phyloP scores from a whole-genome alignment of 2,888 invertebrate species.

The Trissolcus brochymenae region DNA sequence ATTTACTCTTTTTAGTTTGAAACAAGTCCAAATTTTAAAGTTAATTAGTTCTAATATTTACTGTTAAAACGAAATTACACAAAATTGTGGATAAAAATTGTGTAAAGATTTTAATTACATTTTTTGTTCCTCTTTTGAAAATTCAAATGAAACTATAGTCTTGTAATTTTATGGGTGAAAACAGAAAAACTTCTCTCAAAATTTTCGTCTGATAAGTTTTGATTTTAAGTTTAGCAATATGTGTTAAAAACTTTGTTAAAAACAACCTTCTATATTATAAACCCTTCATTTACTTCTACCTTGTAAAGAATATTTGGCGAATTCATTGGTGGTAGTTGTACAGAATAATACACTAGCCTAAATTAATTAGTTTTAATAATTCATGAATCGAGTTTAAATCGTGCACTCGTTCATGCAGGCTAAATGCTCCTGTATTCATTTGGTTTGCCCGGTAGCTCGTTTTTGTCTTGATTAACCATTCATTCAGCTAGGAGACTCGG shows the following conservation, averaged over 20 bases:
- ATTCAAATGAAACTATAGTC: too few relatives aligned
- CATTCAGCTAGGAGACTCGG: constrained; percentile 53
- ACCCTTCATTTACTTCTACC: constrained; percentile 20
- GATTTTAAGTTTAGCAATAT: background rate
- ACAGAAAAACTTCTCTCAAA: too few relatives aligned
- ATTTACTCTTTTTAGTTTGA: too few relatives aligned
- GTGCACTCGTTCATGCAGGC: constrained; percentile 49
- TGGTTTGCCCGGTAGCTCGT: constrained; percentile 50
- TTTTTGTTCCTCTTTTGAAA: too few relatives aligned
- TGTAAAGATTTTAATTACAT: too few relatives aligned
- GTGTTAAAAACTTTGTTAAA: background rate
- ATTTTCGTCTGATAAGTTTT: too few relatives aligned
- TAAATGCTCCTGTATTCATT: constrained; percentile 52
- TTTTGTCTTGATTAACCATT: constrained; percentile 59
- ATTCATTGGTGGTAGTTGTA: constrained; percentile 24
- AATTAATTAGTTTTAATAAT: constrained; percentile 70
- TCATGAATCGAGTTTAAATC: constrained; percentile 64
- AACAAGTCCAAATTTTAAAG: too few relatives aligned
- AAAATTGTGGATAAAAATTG: too few relatives aligned
- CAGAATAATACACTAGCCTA: constrained; percentile 63
- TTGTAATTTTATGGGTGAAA: too few relatives aligned
- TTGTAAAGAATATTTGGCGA: constrained; percentile 17
- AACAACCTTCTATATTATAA: background rate
- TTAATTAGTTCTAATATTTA: too few relatives aligned
- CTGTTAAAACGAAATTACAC: too few relatives aligned